A percentile compares a stretch with the other conserved stretches of the same genome.
Conservation (phyloP, 2,113 vertebrate species). For the Motacilla tschutschensis region DNA sequence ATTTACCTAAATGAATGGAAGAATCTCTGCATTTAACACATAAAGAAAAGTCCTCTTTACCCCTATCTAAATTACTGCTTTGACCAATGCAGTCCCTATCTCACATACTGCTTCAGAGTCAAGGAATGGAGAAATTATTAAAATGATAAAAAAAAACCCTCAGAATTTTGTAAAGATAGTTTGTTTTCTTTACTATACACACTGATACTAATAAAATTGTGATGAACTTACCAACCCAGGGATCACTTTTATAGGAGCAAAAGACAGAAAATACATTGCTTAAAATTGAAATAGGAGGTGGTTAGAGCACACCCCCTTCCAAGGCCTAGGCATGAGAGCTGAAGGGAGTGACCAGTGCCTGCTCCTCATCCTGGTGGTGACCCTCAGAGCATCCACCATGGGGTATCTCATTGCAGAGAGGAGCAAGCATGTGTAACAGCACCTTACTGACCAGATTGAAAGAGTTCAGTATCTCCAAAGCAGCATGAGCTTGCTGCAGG, state of each 20-base stretch:
- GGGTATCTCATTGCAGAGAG: accelerated
- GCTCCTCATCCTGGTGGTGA: accelerated
- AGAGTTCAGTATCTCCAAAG: background rate
- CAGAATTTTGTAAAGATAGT: background rate
- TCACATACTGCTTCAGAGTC: background rate
- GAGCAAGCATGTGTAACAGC: accelerated
- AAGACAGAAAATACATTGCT: background rate
- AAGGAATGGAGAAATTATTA: background rate
- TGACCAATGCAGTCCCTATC: background rate
- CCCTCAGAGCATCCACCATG: background rate
- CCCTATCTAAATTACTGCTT: background rate
- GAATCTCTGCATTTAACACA: background rate
- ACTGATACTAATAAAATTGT: background rate
- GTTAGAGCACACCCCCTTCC: background rate
- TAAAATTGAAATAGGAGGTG: background rate
- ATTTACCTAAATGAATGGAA: background rate
- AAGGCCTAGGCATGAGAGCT: accelerated
- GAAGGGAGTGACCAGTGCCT: background rate
- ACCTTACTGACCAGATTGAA: background rate
- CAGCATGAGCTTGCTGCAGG: background rate
- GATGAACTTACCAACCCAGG: background rate
- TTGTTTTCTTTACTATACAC: background rate
- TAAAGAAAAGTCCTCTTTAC: background rate
- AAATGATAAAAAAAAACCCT: background rate
- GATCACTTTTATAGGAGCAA: background rate